Percentiles rank a stretch among this genome's conserved stretches.
Evolutionary conservation across 2,797 vertebrate genomes (phyloP).

Genomic region (Anolis apletophallus): DNA sequence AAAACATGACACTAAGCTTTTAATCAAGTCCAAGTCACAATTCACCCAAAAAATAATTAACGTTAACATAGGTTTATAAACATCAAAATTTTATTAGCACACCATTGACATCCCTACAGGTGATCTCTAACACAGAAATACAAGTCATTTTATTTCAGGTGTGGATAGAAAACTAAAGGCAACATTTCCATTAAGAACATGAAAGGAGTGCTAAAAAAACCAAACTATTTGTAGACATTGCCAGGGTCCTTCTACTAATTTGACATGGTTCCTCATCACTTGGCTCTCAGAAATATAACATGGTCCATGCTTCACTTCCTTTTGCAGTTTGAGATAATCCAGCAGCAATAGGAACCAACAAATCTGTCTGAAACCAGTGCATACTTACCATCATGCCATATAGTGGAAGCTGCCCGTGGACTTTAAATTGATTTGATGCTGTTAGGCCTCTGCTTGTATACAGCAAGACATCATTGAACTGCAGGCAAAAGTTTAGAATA

Average conservation of each 20-base stretch:
- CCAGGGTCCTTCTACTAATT: not conserved
- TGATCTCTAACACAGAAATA: not conserved
- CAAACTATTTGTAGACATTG: not conserved
- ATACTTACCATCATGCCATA: slow-evolving; percentile 93
- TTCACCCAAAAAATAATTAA: not conserved
- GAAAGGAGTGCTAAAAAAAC: not conserved
- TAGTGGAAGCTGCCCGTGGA: slow-evolving; percentile 92
- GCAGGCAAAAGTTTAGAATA: slow-evolving; percentile 46
- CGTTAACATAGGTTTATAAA: not conserved
- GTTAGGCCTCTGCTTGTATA: slow-evolving; percentile 96
- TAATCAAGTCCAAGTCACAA: not conserved
- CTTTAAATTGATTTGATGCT: slow-evolving; percentile 94
- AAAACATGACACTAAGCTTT: not conserved
- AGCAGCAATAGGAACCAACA: not conserved
- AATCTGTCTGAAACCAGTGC: not conserved
- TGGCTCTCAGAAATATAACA: not conserved
- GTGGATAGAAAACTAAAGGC: slow-evolving; percentile 8
- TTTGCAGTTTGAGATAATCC: not conserved
- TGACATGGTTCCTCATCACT: no score
- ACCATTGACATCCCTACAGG: not conserved
- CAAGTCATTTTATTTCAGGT: not conserved
- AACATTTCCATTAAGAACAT: not conserved
- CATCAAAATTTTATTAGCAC: not conserved
- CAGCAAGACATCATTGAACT: slow-evolving; percentile 94
- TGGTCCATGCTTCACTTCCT: not conserved